Base-by-base conservation (phyloP, 1,140 invertebrate species). In the Sesamia nonagrioides region DNA sequence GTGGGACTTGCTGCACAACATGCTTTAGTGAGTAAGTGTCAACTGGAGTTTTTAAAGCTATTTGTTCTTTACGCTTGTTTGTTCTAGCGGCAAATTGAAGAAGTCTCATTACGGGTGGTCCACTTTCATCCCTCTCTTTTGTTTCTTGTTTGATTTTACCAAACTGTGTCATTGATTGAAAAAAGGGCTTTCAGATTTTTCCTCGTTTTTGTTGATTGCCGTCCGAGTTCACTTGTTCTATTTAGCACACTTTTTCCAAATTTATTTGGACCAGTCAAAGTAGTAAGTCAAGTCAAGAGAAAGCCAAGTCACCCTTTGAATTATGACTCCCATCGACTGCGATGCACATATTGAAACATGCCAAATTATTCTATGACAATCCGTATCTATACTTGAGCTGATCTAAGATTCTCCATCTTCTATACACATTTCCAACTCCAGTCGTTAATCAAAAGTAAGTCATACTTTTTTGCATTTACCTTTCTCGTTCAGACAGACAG, bases 401-500 rank as follows among this genome's bases (percentile, higher is more conserved):
- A 11, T 9, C 13, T 13, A 13, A 11, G 8, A 45, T 54, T 21
- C 8, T 54, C 21, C 17, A 9, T 5, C 58, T 15, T 61, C 58
- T 5, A 13, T 37, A 37, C 13, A 61, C 27, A 61, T 18, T 17
- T 52, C 18, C 18, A 21, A 37, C 33, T 40, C 3, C 35, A 63
- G n/a, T 63, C 37, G 60, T 63, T 63, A 42, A 63, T 63, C 37
- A 42, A 18, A 63, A 40, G 35, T 37, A 40, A 40, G 60, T 9
- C 60, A 18, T 37, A 21, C 60, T 42, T 42, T 17, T 63, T 18
- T 42, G 37, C 35, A 40, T 63, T 42, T 18, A 63, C 35, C 35
- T 71, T 21, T 37, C 72, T 15, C 1, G n/a, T 56, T 40, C 50
- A 45, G 71, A 27, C 42, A n/a, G 45, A 66, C 45, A 56, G 71